phyloP scores from a whole-genome alignment of 23 tunicate species.

The Aplidium turbinatum region DNA sequence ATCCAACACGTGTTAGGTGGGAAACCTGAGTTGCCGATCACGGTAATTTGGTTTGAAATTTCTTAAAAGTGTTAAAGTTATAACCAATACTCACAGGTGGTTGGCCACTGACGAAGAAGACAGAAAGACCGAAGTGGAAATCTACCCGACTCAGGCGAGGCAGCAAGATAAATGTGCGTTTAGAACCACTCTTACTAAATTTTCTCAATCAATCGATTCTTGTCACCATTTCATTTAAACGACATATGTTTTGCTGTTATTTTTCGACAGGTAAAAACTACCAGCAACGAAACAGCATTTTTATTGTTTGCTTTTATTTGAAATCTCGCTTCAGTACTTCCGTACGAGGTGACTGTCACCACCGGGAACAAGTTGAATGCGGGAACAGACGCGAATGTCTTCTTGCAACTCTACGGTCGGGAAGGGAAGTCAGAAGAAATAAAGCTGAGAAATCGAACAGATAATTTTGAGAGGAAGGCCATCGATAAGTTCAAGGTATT shows the following conservation, averaged over 20 bases:
- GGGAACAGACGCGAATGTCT: conserved; percentile 96
- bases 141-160: conserved; percentile 89
- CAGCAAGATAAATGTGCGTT: conserved; percentile 86
- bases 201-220: too few relatives aligned
- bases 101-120: conserved; percentile 90
- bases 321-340: conserved; percentile 70
- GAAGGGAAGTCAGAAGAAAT: conserved; percentile 89
- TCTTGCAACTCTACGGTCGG: conserved; percentile 90
- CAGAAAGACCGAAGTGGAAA: conserved; percentile 77
- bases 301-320: not conserved
- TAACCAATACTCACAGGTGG: conserved; percentile 47
- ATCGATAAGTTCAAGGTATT: conserved; percentile 90
- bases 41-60: too few relatives aligned
- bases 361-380: conserved; percentile 87
- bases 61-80: not conserved
- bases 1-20: not conserved
- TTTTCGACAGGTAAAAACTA: too few relatives aligned
- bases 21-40: too few relatives aligned
- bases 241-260: too few relatives aligned
- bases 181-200: too few relatives aligned
- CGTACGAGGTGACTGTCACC: conserved; percentile 89
- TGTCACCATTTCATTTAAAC: too few relatives aligned
- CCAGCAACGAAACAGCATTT: too few relatives aligned
- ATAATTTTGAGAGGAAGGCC: conserved; percentile 91
- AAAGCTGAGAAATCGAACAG: conserved; percentile 74